phyloP scores from a whole-genome alignment of 2,888 invertebrate genomes.

The Volucella bombylans region DNA sequence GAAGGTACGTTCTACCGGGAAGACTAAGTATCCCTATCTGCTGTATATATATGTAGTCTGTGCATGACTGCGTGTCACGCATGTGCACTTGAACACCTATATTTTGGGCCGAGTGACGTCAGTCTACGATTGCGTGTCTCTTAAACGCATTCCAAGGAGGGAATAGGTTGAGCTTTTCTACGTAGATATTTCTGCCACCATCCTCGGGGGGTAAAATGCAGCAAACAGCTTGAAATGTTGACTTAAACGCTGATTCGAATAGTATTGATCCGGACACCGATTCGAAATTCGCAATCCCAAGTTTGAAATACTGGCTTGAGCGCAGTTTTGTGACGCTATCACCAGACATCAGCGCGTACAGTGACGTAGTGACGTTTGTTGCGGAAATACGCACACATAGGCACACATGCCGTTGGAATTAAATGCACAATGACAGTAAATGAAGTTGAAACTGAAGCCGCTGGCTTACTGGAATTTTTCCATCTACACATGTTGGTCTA shows the following conservation, averaged over 20 bases:
- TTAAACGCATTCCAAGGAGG: conserved; percentile 4
- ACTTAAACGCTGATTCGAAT: not conserved
- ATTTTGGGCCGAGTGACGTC: conserved; percentile 49
- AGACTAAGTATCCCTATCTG: conserved; percentile 26
- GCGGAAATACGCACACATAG: conserved; percentile 16
- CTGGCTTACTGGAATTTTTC: conserved; percentile 39
- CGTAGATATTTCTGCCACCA: conserved; percentile 11
- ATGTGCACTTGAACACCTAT: conserved; percentile 55
- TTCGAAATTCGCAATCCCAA: not conserved
- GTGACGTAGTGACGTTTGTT: conserved; percentile 49
- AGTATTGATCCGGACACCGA: conserved; percentile 30
- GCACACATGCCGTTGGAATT: conserved; percentile 18
- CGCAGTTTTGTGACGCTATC: conserved; percentile 48
- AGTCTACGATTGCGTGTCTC: conserved; percentile 58
- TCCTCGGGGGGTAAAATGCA: conserved; percentile 40
- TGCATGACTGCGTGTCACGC: conserved; percentile 61
- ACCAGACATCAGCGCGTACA: conserved; percentile 33
- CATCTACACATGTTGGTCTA: not conserved
- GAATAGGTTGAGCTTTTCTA: conserved; percentile 14
- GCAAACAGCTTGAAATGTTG: conserved; percentile 53
- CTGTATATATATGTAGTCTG: not conserved
- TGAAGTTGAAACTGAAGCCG: conserved; percentile 33
- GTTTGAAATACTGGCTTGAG: too few species aligned
- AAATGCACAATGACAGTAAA: conserved; percentile 32
- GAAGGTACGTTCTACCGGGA: conserved; percentile 34